Conservation (phyloP, 2,888 invertebrate species). For the Neelides folsomi region DNA sequence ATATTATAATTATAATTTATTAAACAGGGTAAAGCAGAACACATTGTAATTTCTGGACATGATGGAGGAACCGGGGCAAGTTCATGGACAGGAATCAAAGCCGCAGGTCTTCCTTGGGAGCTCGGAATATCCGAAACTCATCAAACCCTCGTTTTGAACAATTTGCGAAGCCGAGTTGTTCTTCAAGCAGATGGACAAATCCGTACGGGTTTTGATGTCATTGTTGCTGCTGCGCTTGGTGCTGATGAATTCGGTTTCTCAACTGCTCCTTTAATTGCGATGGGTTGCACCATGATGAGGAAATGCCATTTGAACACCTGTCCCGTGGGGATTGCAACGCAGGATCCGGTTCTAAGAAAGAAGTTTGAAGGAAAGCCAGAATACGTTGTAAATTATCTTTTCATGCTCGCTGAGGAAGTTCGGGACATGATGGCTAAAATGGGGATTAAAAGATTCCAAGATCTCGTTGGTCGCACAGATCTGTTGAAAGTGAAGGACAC, state of each 20-base stretch:
- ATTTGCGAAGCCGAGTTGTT: constrained; percentile 79
- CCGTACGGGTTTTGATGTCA: constrained; percentile 87
- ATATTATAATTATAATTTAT: not conserved
- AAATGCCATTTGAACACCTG: constrained; percentile 99
- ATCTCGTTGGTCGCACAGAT: constrained; percentile 84
- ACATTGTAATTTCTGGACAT: constrained; percentile 96
- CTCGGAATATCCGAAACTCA: constrained; percentile 96
- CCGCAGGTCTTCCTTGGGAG: constrained; percentile 97
- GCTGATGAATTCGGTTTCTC: constrained; percentile 99
- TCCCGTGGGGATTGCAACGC: constrained; percentile 97
- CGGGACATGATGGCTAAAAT: constrained; percentile 80
- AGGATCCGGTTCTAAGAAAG: constrained; percentile 84
- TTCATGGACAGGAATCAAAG: constrained; percentile 98
- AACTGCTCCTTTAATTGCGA: constrained; percentile 90
- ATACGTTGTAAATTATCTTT: constrained; percentile 92
- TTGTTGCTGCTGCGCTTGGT: constrained; percentile 86
- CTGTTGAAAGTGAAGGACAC: constrained; percentile 62
- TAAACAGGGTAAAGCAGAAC: constrained; percentile 83
- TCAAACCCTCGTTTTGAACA: constrained; percentile 86
- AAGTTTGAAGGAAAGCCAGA: constrained; percentile 97
- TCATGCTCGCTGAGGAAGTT: constrained; percentile 95
- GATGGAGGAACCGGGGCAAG: constrained; percentile 99
- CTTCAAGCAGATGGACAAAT: constrained; percentile 95
- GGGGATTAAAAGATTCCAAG: constrained; percentile 76
- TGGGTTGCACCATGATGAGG: constrained; percentile 99